phyloP scores from a whole-genome alignment of 37 sponge, comb jelly and placozoan species.

The Chondrosia reniformis region DNA sequence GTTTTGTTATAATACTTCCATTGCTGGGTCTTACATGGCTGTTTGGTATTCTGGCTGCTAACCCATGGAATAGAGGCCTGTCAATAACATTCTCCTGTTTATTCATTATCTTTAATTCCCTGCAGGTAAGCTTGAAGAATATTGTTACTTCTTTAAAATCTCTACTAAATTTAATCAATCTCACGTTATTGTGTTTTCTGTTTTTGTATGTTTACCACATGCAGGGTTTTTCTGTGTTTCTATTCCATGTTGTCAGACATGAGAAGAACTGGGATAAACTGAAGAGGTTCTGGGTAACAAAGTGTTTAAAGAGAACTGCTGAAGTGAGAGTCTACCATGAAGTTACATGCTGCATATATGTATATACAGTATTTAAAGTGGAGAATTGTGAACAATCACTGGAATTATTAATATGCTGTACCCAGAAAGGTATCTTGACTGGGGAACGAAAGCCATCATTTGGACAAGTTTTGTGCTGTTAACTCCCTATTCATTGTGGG shows the following conservation, averaged over 20 bases:
- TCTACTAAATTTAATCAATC: not conserved
- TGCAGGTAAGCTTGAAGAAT: conserved; percentile 13
- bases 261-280: not conserved
- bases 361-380: too few relatives aligned
- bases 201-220: not conserved
- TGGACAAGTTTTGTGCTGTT: too few relatives aligned
- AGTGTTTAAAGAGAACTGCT: too few relatives aligned
- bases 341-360: too few relatives aligned
- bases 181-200: not conserved
- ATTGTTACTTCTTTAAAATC: too few relatives aligned
- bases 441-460: too few relatives aligned
- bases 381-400: too few relatives aligned
- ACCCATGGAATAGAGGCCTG: not conserved
- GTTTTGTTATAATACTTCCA: not conserved
- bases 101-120: conserved; percentile 2
- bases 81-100: not conserved
- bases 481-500: too few relatives aligned
- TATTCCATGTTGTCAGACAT: not conserved
- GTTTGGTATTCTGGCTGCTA: conserved; percentile 16
- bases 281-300: too few relatives aligned
- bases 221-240: not conserved
- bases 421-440: too few relatives aligned
- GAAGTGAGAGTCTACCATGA: too few relatives aligned
- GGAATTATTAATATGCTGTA: too few relatives aligned
- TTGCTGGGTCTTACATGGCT: conserved; percentile 12